Base-by-base conservation (phyloP, 2,888 invertebrate genomes). In the Leptinotarsa haldemani region DNA sequence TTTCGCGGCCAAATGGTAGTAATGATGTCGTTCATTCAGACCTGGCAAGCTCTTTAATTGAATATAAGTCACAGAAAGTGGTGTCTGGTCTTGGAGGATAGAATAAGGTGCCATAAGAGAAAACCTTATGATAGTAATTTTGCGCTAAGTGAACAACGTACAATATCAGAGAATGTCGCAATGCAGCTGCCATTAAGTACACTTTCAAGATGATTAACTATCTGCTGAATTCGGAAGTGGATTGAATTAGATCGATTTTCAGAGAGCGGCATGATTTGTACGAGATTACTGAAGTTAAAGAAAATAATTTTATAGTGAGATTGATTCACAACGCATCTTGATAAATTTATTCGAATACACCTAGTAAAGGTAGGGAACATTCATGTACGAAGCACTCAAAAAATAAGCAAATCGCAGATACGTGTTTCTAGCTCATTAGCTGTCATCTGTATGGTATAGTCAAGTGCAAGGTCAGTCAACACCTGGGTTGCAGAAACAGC, bases 1-100 rank as follows among this genome's bases (percentile, higher is more conserved):
- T 67, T 58, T 74, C 63, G 13, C 64, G 56, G 63, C 71, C 65
- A 73, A 73, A 61, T 68, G 70, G 74, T 67, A 70, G 61, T 77
- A 75, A 77, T 72, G 74, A 74, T 74, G 72, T 66, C 77, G 70
- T 76, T 73, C 64, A 77, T 77, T 77, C 73, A n/a, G 69, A 69
- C 73, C 66, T 80, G 79, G 78, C 79, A 77, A 79, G 76, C 77
- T 74, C 74, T 78, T 79, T 80, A 80, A 80, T 80, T 79, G 80
- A 80, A 80, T 80, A 79, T 80, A 79, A 79, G 79, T 78, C 80
- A 78, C 76, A 76, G 76, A 72, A 70, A 71, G 74, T 76, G 74
- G 50, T n/a, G 70, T 74, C 70, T 63, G 75, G 53, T 72, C 75
- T 25, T 67, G 64, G 20, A 69, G 76, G 73, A 66, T 73, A 71